Base-by-base conservation (phyloP, 2,113 vertebrate genomes). In the Puntigrus tetrazona region DNA sequence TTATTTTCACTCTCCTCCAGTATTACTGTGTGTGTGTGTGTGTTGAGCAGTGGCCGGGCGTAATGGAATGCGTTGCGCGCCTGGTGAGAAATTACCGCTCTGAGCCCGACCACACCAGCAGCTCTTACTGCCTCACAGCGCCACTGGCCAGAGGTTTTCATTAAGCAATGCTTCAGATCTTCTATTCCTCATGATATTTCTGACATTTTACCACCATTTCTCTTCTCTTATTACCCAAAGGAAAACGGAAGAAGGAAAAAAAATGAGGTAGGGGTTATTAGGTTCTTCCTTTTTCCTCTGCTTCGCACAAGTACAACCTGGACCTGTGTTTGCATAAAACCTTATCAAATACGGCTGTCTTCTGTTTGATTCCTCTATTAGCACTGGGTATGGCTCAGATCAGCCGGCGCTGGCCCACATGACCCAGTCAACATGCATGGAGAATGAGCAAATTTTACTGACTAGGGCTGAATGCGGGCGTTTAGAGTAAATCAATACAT, bases 61-160 rank as follows among this genome's bases (percentile, higher is more conserved):
- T 87, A 89, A 89, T 88, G 88, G 90, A 92, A 91, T 69, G 86
- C 36, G 57, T 85, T 82, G 82, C 78, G 52, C 13, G 5, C 22
- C 47, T 86, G 57, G 63, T 88, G 91, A 92, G 91, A 47, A 92
- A 91, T 93, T 90, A 82, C 86, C 59, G 88, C 89, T 92, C 81
- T 80, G 78, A 91, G 91, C 89, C 59, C 69, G 67, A 86, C 78
- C 80, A 73, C 61, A 87, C 89, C 83, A 79, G 80, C 87, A 82
- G 88, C 76, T 84, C 87, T 43, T 50, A 73, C 78, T 81, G 78
- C 84, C 70, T 83, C 79, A 81, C 83, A 72, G 88, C 45, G 8
- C 91, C 92, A 90, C 88, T 87, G 91, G 93, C 91, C 91, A 92
- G 70, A 90, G 86, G 85, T 90, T 93, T 91, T 92, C 92, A 94